Percentiles rank a stretch among this genome's conserved stretches.
These are phyloP conservation scores for Galleria mellonella DNA, from an alignment of 1,140 invertebrate species.

Conservation along the genomic window DNA sequence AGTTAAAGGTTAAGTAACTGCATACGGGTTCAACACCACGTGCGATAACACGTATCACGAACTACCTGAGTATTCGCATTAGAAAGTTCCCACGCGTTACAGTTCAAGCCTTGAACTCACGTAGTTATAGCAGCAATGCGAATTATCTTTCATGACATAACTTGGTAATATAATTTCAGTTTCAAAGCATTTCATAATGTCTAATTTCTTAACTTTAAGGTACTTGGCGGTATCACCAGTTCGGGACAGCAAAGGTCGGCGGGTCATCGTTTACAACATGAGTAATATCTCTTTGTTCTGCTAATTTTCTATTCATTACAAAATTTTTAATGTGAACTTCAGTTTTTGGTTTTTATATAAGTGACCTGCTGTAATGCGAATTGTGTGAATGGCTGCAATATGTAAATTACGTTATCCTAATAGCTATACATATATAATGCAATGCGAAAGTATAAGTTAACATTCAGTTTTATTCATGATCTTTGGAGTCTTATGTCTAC, in stretches of 20 bases:
- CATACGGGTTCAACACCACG: constrained; percentile 5
- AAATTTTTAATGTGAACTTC: too few relatives aligned
- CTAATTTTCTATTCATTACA: too few relatives aligned
- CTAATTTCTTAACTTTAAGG: constrained; percentile 60
- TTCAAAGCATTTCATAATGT: constrained; percentile 12
- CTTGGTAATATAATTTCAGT: constrained; percentile 30
- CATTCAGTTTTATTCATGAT: too few relatives aligned
- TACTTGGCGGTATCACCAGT: constrained; percentile 83
- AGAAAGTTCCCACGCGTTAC: constrained; percentile 10
- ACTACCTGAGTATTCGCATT: too few relatives aligned
- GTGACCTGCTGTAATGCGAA: background rate
- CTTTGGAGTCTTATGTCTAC: too few relatives aligned
- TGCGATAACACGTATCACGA: background rate
- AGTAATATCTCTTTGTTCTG: constrained; percentile 62
- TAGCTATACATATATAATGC: background rate
- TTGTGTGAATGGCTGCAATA: background rate
- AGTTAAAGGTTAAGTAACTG: constrained; percentile 23
- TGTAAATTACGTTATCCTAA: background rate
- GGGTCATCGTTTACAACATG: constrained; percentile 80
- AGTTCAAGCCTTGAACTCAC: constrained; percentile 37
- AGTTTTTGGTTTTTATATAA: too few relatives aligned
- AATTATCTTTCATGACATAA: too few relatives aligned
- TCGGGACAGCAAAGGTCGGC: constrained; percentile 80
- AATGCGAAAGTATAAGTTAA: background rate
- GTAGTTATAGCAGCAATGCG: too few relatives aligned